A percentile compares a stretch with the other conserved stretches of the same genome.
Evolutionary conservation across 2,113 vertebrate species (phyloP).

Genomic region (Caranx ignobilis): DNA sequence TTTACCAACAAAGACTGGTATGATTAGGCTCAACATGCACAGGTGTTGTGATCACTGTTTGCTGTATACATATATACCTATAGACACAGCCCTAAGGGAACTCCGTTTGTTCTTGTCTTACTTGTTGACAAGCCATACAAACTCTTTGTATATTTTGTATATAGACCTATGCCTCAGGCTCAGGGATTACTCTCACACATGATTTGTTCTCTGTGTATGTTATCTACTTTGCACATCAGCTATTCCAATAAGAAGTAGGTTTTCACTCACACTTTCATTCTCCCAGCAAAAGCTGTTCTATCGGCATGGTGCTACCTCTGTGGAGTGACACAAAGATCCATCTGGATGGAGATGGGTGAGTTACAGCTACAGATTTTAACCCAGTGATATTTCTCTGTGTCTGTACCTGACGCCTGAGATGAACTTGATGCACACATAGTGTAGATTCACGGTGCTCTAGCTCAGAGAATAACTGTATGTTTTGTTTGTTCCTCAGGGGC

Average conservation of each 20-base stretch:
- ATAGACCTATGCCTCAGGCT: not conserved
- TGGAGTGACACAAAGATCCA: conserved; percentile 99
- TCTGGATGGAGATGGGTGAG: conserved; percentile 97
- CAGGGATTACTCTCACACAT: not conserved
- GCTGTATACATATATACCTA: not conserved
- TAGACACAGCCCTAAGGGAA: not conserved
- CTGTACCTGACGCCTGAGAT: not conserved
- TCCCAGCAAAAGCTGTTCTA: conserved; percentile 91
- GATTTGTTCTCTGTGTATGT: not conserved
- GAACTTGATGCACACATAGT: conserved; percentile 7
- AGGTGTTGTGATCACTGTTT: not conserved
- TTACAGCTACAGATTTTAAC: conserved; percentile 34
- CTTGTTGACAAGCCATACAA: not conserved
- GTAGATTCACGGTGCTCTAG: not conserved
- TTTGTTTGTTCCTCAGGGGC: conserved; percentile 83
- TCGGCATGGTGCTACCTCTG: conserved; percentile 96
- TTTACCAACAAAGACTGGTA: conserved; percentile 97
- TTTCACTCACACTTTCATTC: conserved; percentile 3
- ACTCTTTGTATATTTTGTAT: not conserved
- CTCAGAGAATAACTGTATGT: conserved; percentile 45
- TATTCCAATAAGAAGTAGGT: not conserved
- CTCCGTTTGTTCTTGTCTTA: not conserved
- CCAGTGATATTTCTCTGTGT: not conserved
- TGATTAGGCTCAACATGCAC: not conserved
- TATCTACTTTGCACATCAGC: too few species aligned